phyloP scores from a whole-genome alignment of 2,888 invertebrate genomes.

The Drosophila ezoana region DNA sequence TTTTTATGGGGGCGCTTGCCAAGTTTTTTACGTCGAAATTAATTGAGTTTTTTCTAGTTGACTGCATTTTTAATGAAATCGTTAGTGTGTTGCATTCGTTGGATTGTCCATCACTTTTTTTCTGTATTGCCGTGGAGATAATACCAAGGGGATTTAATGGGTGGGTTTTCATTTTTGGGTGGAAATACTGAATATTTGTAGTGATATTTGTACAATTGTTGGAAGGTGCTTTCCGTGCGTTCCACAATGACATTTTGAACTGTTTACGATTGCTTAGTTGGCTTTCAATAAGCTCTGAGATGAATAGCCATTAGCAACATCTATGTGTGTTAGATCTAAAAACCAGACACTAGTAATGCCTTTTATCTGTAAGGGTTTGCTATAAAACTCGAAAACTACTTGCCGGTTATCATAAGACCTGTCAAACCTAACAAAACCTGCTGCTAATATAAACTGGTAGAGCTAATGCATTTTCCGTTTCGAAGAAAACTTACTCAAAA shows the following conservation, averaged over 20 bases:
- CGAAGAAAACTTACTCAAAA: neutral
- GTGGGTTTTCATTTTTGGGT: constrained; percentile 31
- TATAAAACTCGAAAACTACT: constrained; percentile 11
- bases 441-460: constrained; percentile 4
- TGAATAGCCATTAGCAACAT: constrained; percentile 5
- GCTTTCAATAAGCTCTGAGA: constrained; percentile 6
- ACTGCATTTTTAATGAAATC: constrained; percentile 82
- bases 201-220: constrained; percentile 69
- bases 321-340: neutral
- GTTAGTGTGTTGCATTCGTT: constrained; percentile 65
- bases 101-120: constrained; percentile 27
- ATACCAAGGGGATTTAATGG: constrained; percentile 57
- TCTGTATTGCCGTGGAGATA: constrained; percentile 72
- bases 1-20: constrained; percentile 33
- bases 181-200: constrained; percentile 35
- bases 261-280: constrained; percentile 18
- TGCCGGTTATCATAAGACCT: constrained; percentile 17
- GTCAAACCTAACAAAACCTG: constrained; percentile 27
- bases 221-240: too few species aligned
- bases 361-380: constrained; percentile 13
- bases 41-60: constrained; percentile 82
- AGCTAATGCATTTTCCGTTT: constrained; percentile 2
- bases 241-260: constrained; percentile 8
- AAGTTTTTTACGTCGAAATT: constrained; percentile 71
- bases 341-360: neutral